These are phyloP conservation scores for Gallirallus australis DNA, from an alignment of 2,797 vertebrate genomes.

Conservation along the genomic window DNA sequence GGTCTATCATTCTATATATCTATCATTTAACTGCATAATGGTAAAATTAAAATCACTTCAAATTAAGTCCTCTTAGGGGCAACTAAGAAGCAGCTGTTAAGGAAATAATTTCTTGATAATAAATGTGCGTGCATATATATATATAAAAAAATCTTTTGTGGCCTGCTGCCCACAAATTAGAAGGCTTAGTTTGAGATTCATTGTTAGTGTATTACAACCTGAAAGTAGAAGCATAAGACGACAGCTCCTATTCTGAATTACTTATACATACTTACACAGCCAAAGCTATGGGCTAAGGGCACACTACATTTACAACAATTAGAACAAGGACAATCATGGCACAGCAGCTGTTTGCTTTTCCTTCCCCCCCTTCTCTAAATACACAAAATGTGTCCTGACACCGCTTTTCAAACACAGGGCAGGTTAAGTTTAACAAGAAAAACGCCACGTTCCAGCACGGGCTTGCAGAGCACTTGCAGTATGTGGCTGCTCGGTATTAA, in stretches of 20 bases:
- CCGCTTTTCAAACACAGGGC: background rate
- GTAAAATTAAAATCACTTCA: background rate
- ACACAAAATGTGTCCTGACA: background rate
- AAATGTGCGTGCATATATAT: background rate
- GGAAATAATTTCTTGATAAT: background rate
- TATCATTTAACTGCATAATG: background rate
- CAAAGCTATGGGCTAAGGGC: background rate
- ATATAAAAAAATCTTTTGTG: background rate
- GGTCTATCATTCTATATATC: background rate
- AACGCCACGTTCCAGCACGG: background rate
- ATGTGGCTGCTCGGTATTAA: rapidly evolving
- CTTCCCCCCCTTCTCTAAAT: background rate
- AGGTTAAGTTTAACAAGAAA: background rate
- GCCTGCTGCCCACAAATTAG: background rate
- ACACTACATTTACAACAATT: background rate
- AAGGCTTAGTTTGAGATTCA: background rate
- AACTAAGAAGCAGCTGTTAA: background rate
- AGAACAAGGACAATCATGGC: background rate
- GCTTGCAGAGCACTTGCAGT: rapidly evolving
- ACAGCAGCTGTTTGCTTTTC: background rate
- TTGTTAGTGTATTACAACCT: background rate
- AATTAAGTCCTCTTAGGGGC: background rate
- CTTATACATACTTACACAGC: background rate
- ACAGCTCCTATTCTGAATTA: background rate
- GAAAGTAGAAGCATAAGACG: background rate